phyloP scores from a whole-genome alignment of 2,797 vertebrate species.

The Takifugu rubripes region DNA sequence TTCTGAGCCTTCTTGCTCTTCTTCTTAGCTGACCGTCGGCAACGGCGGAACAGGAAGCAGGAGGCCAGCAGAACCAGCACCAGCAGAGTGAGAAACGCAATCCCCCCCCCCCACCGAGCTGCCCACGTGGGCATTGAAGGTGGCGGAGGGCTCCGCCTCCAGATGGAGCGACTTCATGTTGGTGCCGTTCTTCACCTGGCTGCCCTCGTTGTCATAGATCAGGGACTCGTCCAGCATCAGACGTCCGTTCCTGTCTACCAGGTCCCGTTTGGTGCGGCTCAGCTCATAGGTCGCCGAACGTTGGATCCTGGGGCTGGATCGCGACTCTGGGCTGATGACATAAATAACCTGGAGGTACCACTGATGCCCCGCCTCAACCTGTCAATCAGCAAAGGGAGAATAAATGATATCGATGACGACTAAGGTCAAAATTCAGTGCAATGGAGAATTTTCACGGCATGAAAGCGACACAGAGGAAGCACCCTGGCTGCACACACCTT shows the following conservation, averaged over 20 bases:
- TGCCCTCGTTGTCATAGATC: conserved; percentile 94
- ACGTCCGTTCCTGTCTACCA: conserved; percentile 73
- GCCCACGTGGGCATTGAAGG: conserved; percentile 81
- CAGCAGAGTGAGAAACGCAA: conserved; percentile 80
- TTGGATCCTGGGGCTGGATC: conserved; percentile 81
- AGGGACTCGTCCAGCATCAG: conserved; percentile 88
- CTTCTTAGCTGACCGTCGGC: conserved; percentile 71
- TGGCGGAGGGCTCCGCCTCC: conserved; percentile 75
- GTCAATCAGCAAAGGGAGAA: conserved; percentile 15
- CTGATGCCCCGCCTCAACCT: conserved; percentile 98
- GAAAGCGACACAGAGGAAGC: background rate
- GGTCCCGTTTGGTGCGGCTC: conserved; percentile 74
- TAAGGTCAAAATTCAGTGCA: background rate
- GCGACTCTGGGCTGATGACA: conserved; percentile 86
- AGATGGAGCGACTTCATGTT: conserved; percentile 93
- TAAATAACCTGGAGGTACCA: conserved; percentile 99
- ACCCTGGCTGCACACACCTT: conserved; percentile 74
- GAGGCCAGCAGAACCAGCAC: conserved; percentile 78
- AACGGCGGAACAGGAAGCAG: conserved; percentile 83
- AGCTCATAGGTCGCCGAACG: conserved; percentile 78
- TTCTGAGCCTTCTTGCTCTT: conserved; percentile 54
- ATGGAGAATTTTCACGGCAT: background rate
- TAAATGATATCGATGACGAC: background rate
- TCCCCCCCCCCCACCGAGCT: conserved; percentile 85
- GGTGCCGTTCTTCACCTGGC: conserved; percentile 94